Evolutionary conservation across 1,140 invertebrate species (phyloP), one percentile per base, ranked within the genome.

Genomic region (Zaprionus ghesquierei): DNA sequence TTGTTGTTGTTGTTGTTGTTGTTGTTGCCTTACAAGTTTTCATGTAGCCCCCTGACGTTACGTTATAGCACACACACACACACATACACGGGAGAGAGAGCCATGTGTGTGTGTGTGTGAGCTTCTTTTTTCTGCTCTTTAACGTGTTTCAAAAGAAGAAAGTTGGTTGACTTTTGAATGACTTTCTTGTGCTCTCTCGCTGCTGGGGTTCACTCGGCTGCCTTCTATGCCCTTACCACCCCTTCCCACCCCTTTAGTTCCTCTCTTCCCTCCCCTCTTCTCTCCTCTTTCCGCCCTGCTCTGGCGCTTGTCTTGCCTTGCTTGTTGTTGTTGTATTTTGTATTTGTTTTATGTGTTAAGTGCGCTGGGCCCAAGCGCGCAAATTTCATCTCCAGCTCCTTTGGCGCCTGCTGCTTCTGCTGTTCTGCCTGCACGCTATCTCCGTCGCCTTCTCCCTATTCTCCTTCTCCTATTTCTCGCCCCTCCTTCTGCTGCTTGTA

Each of bases 151-250:
- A 81, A 81, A 89, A 85, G 86, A 82, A 90, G 86, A 90, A 90
- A 90, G 86, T 90, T 90, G 87, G 75, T 90, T 90, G 86, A 90
- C 86, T 90, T 90, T 90, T 90, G 86, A 90, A 90, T 90, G 86
- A 90, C 86, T 90, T 86, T 90, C 81, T 77, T 87, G 82, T 53
- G 61, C 61, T 62, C 46, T 50, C 75, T 69, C 79, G 69, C 66
- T 63, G 55, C 63, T 35, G 60, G 60, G 56, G 63, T 55, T 53
- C 60, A 62, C 65, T 69, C 46, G 12, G 12, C 25, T 65, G 0
- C 31, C 4, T 41, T 65, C 56, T 41, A n/a, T 54, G 38, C 31
- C 58, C 27, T 29, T 58, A 23, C 35, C 54, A 15, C 38, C 49
- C 54, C 2, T 63, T 13, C 18, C 49, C n/a, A n/a, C n/a, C n/a